A percentile compares a stretch with the other conserved stretches of the same genome.
phyloP scores from a whole-genome alignment of 2,888 invertebrate species.

The Drosophila dives region DNA sequence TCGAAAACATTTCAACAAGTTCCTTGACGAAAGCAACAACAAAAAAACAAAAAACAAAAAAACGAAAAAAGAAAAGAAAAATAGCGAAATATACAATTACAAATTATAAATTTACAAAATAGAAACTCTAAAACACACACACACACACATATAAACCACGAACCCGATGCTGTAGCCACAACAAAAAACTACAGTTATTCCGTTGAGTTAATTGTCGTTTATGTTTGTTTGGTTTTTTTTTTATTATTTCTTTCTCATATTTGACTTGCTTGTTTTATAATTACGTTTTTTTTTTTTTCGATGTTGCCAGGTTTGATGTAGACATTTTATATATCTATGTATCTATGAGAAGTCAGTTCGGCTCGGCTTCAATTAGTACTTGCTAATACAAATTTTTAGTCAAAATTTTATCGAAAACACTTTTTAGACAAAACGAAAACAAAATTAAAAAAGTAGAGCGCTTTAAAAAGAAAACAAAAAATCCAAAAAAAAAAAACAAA shows the following conservation, averaged over 20 bases:
- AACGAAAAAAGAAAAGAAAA: constrained; percentile 22
- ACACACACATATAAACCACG: constrained; percentile 13
- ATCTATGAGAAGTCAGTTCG: constrained; percentile 37
- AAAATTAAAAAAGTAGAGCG: constrained; percentile 47
- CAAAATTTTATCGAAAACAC: constrained; percentile 77
- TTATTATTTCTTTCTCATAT: constrained; percentile 6
- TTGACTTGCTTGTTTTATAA: constrained; percentile 41
- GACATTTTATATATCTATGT: constrained; percentile 19
- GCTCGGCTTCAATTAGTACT: constrained; percentile 38
- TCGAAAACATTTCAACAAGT: constrained; percentile 75
- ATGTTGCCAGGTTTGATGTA: constrained; percentile 49
- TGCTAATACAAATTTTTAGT: constrained; percentile 84
- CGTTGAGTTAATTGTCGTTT: constrained; percentile 3
- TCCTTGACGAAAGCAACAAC: constrained; percentile 56
- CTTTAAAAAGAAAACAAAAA: constrained; percentile 25
- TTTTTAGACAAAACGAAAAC: constrained; percentile 67
- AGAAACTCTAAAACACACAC: constrained; percentile 7
- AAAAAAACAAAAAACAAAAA: constrained; percentile 17
- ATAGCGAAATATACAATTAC: constrained; percentile 71
- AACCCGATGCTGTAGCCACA: constrained; percentile 13
- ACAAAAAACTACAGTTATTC: constrained; percentile 13
- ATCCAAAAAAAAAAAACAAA: neutral
- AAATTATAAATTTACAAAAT: constrained; percentile 31
- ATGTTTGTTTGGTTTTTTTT: constrained; percentile 7
- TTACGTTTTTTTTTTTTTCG: constrained; percentile 27